Evolutionary conservation across 1,140 invertebrate genomes (phyloP).

Genomic region (Microplitis mediator): DNA sequence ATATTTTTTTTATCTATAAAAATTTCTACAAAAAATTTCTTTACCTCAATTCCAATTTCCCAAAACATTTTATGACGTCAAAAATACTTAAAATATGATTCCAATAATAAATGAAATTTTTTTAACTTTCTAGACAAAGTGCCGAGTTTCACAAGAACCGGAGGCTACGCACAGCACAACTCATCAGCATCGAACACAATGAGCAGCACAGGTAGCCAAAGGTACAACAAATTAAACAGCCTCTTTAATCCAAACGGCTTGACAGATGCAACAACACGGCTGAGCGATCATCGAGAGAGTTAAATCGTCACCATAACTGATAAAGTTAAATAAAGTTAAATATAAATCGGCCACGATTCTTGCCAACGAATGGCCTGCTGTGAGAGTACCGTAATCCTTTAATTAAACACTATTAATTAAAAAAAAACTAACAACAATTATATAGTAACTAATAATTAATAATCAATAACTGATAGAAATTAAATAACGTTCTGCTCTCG

Average conservation of each 20-base stretch:
- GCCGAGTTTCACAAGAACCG: constrained; percentile 53
- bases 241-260: constrained; percentile 50
- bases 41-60: too few relatives aligned
- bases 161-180: constrained; percentile 53
- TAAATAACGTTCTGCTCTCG: neutral
- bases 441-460: neutral
- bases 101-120: constrained; percentile 6
- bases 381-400: neutral
- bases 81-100: too few relatives aligned
- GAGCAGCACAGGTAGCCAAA: constrained; percentile 57
- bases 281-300: constrained; percentile 56
- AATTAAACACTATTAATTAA: neutral
- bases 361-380: constrained; percentile 9
- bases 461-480: neutral
- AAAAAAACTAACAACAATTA: neutral
- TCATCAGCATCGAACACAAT: constrained; percentile 58
- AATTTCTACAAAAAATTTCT: too few relatives aligned
- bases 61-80: too few relatives aligned
- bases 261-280: constrained; percentile 46
- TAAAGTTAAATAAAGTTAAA: neutral
- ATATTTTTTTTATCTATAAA: neutral
- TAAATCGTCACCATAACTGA: constrained; percentile 38
- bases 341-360: neutral
- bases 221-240: constrained; percentile 59
- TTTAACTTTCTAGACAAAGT: constrained; percentile 49